A percentile compares a stretch with the other conserved stretches of the same genome.
phyloP scores from a whole-genome alignment of 2,113 vertebrate genomes.

The Damaliscus lunatus region DNA sequence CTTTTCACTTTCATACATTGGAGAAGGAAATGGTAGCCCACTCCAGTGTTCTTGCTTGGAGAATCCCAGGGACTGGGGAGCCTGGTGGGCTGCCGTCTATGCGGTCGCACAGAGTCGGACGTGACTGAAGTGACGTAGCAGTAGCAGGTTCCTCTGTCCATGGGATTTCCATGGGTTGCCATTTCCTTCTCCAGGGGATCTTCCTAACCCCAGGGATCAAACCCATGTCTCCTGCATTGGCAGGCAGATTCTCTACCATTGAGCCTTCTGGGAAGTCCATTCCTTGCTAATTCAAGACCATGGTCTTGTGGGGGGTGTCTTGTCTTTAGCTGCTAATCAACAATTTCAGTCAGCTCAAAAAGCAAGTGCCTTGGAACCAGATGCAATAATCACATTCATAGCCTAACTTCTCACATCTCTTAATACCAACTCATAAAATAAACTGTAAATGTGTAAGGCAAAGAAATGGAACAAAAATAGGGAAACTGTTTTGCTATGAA shows the following conservation, averaged over 20 bases:
- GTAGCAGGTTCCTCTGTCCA: background rate
- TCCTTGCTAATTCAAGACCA: background rate
- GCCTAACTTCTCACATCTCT: background rate
- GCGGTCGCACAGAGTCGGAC: no score
- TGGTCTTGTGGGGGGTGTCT: background rate
- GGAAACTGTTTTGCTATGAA: background rate
- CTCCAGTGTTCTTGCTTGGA: no score
- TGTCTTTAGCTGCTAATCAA: background rate
- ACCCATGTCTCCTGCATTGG: fast-evolving
- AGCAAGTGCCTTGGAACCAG: background rate
- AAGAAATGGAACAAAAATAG: background rate
- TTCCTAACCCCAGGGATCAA: background rate
- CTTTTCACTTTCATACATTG: no score
- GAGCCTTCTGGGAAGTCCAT: background rate
- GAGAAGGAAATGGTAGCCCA: no score
- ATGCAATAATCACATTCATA: background rate
- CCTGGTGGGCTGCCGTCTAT: no score
- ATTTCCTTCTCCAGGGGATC: background rate
- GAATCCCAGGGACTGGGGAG: no score
- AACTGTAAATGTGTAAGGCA: background rate
- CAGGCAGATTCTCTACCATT: background rate
- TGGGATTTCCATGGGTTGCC: background rate
- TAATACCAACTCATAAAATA: background rate
- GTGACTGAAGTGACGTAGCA: no score
- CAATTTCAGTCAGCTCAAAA: background rate